Percentiles rank a stretch among this genome's conserved stretches.
phyloP scores from a whole-genome alignment of 2,113 vertebrate genomes.

The Dicrurus megarhynchus region DNA sequence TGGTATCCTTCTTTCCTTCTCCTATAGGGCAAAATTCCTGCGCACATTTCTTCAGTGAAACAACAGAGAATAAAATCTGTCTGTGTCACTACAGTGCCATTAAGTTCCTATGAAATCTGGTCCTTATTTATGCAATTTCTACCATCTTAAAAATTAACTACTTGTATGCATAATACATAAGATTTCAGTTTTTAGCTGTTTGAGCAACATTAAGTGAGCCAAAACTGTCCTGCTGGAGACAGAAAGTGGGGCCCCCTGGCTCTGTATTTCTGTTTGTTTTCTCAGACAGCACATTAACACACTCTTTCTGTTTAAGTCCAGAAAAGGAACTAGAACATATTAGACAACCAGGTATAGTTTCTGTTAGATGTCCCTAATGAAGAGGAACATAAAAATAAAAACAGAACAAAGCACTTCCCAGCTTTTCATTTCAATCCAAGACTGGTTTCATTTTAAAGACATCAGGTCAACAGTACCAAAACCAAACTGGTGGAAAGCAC shows the following conservation, averaged over 20 bases:
- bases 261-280: background rate
- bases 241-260: background rate
- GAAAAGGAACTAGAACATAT: background rate
- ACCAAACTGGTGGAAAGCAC: background rate
- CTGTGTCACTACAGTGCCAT: background rate
- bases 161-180: background rate
- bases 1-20: background rate
- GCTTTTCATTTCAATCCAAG: background rate
- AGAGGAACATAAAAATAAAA: background rate
- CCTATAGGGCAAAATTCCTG: background rate
- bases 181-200: background rate
- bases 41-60: background rate
- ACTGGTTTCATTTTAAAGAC: background rate
- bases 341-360: background rate
- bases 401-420: background rate
- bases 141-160: conserved; percentile 1
- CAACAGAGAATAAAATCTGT: background rate
- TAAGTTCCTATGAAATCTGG: background rate
- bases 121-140: background rate
- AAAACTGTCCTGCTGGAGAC: background rate
- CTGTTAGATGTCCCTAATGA: background rate
- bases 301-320: background rate
- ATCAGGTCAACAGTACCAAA: background rate
- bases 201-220: background rate
- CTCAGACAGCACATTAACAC: background rate